phyloP scores from a whole-genome alignment of 2,113 vertebrate species.

The Phalacrocorax carbo region DNA sequence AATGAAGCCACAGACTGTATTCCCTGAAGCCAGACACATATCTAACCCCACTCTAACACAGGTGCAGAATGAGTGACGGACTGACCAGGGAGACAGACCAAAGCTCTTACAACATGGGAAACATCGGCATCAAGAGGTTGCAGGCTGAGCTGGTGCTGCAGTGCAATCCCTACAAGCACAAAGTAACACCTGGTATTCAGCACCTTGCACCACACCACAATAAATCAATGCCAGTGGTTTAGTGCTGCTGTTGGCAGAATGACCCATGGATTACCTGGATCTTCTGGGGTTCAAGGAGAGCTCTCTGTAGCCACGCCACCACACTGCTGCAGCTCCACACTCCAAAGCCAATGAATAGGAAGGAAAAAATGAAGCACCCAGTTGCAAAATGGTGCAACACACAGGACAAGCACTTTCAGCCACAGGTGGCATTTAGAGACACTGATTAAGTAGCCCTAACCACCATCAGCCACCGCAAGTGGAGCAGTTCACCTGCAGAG shows the following conservation, averaged over 20 bases:
- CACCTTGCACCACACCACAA: neutral
- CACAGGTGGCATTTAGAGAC: neutral
- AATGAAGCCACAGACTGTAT: neutral
- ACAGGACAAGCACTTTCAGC: neutral
- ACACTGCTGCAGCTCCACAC: accelerated
- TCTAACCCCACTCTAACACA: neutral
- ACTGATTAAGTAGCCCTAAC: neutral
- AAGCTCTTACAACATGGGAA: neutral
- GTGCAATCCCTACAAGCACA: neutral
- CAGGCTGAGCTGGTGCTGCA: neutral
- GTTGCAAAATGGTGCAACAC: neutral
- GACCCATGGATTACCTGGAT: neutral
- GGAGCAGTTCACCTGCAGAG: neutral
- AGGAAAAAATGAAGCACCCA: neutral
- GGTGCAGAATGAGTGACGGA: neutral
- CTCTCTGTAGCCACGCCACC: neutral
- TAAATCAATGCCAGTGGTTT: neutral
- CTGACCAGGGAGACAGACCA: neutral
- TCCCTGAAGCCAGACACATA: neutral
- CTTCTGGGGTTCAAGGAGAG: neutral
- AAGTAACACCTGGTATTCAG: too few relatives aligned
- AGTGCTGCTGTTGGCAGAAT: neutral
- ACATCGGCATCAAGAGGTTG: neutral
- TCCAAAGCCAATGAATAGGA: neutral
- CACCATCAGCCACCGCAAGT: neutral